Evolutionary conservation across 2,113 vertebrate genomes (phyloP).

Genomic region (Caloenas nicobarica): DNA sequence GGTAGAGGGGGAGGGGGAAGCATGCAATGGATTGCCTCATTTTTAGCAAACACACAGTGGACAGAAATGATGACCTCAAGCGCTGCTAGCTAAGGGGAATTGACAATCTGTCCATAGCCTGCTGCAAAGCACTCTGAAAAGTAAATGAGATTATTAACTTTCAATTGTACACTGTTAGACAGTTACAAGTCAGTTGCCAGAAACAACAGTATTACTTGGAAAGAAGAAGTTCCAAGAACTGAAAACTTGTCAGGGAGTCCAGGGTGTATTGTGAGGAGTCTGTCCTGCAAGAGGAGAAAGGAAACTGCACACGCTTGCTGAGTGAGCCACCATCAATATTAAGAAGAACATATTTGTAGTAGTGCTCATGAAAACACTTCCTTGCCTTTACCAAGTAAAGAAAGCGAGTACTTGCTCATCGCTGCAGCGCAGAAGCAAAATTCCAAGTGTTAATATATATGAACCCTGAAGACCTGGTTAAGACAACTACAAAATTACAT

Average conservation of each 20-base stretch:
- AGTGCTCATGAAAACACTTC: background rate
- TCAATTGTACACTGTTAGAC: background rate
- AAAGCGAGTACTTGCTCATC: background rate
- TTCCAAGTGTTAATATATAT: background rate
- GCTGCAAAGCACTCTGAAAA: conserved; percentile 14
- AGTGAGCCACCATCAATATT: background rate
- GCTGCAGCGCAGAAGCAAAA: background rate
- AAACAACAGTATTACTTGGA: background rate
- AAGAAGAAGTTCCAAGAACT: background rate
- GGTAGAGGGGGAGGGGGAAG: no score
- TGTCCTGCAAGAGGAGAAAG: background rate
- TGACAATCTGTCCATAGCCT: background rate
- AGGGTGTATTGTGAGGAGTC: background rate
- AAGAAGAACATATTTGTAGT: background rate
- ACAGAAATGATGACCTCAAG: conserved; percentile 3
- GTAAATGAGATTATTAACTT: conserved; percentile 21
- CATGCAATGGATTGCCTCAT: background rate
- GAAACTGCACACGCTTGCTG: background rate
- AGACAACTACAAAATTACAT: background rate
- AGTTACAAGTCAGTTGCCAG: background rate
- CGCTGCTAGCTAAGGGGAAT: background rate
- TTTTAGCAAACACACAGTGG: background rate
- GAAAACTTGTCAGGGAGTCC: background rate
- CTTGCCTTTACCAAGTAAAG: background rate
- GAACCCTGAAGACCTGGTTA: background rate